Conservation (phyloP, 2,113 vertebrate genomes). For the Lota lota region DNA sequence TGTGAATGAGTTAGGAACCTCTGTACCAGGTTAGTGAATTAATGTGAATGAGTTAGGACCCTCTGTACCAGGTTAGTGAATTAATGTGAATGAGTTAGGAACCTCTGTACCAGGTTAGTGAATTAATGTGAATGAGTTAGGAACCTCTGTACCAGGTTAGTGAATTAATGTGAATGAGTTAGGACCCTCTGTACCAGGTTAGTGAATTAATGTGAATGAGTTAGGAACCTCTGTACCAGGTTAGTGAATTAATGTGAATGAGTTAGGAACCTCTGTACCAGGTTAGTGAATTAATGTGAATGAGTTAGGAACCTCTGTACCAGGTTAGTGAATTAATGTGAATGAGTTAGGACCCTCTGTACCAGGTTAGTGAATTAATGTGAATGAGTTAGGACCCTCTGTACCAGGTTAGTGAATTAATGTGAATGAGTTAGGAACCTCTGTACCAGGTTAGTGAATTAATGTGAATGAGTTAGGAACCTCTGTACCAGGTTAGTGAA, state of each 20-base stretch:
- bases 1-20: too few species aligned
- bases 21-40: too few species aligned
- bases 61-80: too few species aligned
- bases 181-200: too few species aligned
- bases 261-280: conserved; percentile 91
- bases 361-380: neutral
- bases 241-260: too few species aligned
- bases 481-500: neutral
- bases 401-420: too few species aligned
- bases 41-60: too few species aligned
- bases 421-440: conserved; percentile 78
- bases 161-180: neutral
- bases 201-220: neutral
- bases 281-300: conserved; percentile 68
- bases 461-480: neutral
- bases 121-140: neutral
- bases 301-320: too few species aligned
- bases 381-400: neutral
- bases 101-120: conserved; percentile 92
- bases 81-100: conserved; percentile 74
- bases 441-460: conserved; percentile 86
- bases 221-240: too few species aligned
- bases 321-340: neutral
- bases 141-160: neutral
- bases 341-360: neutral